These are phyloP conservation scores for Megaustenia siamemsis DNA, from an alignment of 2,888 invertebrate species.

Conservation along the genomic window DNA sequence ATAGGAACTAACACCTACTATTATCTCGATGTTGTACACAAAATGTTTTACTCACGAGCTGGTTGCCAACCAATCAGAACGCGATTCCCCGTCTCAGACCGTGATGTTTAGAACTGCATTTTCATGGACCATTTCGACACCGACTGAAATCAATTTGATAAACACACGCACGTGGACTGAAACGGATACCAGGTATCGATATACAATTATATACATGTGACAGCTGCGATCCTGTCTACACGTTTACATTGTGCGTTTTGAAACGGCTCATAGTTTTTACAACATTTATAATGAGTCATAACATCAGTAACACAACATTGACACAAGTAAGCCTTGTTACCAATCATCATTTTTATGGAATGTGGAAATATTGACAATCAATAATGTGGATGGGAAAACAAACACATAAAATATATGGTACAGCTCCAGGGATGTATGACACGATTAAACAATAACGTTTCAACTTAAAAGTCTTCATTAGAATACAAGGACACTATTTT, in stretches of 20 bases:
- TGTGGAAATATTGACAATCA: no score
- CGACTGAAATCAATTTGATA: conserved; percentile 13
- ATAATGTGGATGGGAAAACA: no score
- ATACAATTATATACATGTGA: not conserved
- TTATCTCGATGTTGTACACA: not conserved
- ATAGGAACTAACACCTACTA: not conserved
- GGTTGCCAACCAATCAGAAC: not conserved
- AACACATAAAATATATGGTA: no score
- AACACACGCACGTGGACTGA: not conserved
- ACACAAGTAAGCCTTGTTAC: no score
- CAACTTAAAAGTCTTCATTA: no score
- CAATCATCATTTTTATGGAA: no score
- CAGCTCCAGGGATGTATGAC: no score
- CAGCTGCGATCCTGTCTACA: not conserved
- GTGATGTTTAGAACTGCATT: not conserved
- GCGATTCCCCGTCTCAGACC: not conserved
- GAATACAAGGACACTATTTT: no score
- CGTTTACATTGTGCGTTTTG: not conserved
- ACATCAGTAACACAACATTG: no score
- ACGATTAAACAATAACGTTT: no score
- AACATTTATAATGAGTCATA: no score
- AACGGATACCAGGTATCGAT: not conserved
- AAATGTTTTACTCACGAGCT: not conserved
- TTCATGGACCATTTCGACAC: not conserved
- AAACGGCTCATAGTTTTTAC: no score